Evolutionary conservation across 1,140 invertebrate genomes (phyloP).

Genomic region (Pseudomyrmex cubaensis): DNA sequence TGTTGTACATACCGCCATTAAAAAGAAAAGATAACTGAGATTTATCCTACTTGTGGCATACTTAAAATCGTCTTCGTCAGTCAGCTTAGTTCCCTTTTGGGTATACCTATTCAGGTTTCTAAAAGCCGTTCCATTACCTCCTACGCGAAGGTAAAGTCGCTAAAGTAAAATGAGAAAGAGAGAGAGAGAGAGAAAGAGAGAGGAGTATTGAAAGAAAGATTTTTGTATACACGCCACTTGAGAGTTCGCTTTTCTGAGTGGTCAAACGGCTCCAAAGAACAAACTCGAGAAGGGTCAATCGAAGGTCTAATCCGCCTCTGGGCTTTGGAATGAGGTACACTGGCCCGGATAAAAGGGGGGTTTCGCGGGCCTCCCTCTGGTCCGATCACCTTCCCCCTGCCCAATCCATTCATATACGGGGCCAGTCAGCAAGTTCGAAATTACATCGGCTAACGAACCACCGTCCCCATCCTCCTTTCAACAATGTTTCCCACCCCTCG

Average conservation of each 20-base stretch:
- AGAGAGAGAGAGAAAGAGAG: not conserved
- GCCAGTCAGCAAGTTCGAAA: conserved; percentile 77
- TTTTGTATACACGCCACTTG: conserved; percentile 57
- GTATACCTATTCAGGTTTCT: conserved; percentile 34
- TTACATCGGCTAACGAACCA: conserved; percentile 77
- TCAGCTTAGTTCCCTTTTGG: not conserved
- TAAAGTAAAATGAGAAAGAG: conserved; percentile 21
- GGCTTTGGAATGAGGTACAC: conserved; percentile 22
- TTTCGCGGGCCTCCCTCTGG: conserved; percentile 60
- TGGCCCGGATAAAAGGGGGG: conserved; percentile 62
- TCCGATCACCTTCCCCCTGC: conserved; percentile 10
- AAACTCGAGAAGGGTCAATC: conserved; percentile 65
- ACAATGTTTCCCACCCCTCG: conserved; percentile 6
- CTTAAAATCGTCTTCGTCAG: conserved; percentile 48
- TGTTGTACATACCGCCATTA: not conserved
- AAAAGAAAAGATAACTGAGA: not conserved
- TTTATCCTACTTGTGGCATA: conserved; percentile 14
- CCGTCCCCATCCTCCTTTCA: conserved; percentile 47
- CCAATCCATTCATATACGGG: conserved; percentile 72
- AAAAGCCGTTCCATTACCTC: conserved; percentile 51
- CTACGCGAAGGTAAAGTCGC: conserved; percentile 25
- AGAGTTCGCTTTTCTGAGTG: conserved; percentile 40
- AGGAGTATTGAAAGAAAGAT: conserved; percentile 52
- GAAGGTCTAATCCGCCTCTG: conserved; percentile 58
- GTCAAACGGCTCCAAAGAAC: conserved; percentile 50